Evolutionary conservation across 1,140 invertebrate genomes (phyloP).

Genomic region (Augochlora pura): DNA sequence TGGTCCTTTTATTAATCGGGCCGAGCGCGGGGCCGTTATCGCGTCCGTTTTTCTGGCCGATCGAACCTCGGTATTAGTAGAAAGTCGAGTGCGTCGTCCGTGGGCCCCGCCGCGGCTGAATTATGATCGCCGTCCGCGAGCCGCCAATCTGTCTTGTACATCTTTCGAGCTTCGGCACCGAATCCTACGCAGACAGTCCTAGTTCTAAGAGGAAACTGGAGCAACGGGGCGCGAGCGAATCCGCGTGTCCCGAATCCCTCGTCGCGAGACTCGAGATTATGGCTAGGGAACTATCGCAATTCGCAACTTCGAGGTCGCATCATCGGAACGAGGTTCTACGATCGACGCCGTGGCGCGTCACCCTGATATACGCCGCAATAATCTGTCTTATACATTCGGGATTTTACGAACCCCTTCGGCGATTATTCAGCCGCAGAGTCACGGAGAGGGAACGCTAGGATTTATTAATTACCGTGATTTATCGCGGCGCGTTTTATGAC

Average conservation of each 20-base stretch:
- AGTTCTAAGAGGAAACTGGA: neutral
- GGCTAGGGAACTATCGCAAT: too few relatives aligned
- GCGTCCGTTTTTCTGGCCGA: conserved; percentile 26
- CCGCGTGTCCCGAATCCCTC: neutral
- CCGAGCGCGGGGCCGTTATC: conserved; percentile 10
- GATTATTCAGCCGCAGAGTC: neutral
- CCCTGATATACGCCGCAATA: too few relatives aligned
- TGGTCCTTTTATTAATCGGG: conserved; percentile 32
- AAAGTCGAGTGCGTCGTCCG: conserved; percentile 21
- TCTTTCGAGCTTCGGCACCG: neutral
- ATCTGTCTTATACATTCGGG: neutral
- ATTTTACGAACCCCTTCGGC: conserved; percentile 6
- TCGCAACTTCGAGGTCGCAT: too few relatives aligned
- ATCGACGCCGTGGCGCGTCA: neutral
- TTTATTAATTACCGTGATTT: conserved; percentile 56
- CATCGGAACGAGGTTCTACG: neutral
- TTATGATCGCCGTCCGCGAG: conserved; percentile 28
- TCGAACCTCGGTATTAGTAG: conserved; percentile 38
- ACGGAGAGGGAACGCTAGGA: conserved; percentile 14
- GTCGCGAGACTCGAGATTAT: neutral
- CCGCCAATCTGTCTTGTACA: conserved; percentile 2
- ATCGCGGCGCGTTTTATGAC: conserved; percentile 40
- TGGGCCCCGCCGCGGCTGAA: conserved; percentile 29
- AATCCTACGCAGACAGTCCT: neutral
- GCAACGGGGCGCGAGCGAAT: neutral